A percentile compares a stretch with the other conserved stretches of the same genome.
Evolutionary conservation across 1,140 invertebrate genomes (phyloP).

Genomic region (Physella acuta): DNA sequence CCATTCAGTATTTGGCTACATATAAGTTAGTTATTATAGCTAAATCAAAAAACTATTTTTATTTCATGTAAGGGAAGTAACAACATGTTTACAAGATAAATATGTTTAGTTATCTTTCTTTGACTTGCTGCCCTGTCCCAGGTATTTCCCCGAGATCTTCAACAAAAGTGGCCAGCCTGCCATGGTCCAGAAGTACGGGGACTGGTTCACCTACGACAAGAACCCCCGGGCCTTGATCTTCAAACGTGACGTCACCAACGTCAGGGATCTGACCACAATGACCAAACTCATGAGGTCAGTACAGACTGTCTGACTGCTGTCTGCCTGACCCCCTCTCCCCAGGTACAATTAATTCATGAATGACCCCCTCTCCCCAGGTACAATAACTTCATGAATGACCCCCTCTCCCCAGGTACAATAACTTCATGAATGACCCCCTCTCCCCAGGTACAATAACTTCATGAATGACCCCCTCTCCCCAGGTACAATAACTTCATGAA

Average conservation of each 20-base stretch:
- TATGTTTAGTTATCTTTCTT: too few species aligned
- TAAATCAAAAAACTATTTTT: too few species aligned
- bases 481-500: too few species aligned
- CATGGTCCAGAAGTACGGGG: conserved; percentile 68
- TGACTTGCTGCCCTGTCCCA: conserved; percentile 31
- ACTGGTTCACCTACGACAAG: conserved; percentile 68
- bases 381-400: too few species aligned
- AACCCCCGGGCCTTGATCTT: conserved; percentile 57
- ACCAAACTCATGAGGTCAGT: conserved; percentile 57
- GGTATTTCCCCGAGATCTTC: conserved; percentile 69
- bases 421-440: too few species aligned
- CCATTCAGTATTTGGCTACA: too few species aligned
- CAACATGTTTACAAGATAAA: too few species aligned
- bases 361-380: background rate
- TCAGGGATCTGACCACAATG: conserved; percentile 52
- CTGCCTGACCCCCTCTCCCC: background rate
- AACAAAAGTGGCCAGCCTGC: conserved; percentile 65
- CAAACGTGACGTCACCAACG: conserved; percentile 49
- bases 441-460: too few species aligned
- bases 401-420: too few species aligned
- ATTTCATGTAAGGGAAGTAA: too few species aligned
- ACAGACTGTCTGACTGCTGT: background rate
- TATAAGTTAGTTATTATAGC: too few species aligned
- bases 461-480: too few species aligned
- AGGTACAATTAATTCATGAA: background rate